Conservation (phyloP, 2,113 vertebrate genomes). For the Trematomus loennbergii region DNA sequence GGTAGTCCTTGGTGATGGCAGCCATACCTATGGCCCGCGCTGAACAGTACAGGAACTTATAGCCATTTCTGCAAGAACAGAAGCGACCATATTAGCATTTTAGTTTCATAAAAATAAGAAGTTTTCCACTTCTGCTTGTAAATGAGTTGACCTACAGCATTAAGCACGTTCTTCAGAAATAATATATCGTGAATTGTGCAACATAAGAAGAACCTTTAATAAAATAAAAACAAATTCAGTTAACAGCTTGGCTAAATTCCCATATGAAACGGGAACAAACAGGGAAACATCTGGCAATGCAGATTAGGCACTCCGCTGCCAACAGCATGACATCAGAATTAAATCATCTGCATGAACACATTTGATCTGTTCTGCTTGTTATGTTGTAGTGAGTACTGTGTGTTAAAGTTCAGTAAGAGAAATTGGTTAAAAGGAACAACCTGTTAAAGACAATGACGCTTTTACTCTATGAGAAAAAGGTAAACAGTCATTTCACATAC, state of each 20-base stretch:
- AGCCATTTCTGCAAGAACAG: conserved; percentile 88
- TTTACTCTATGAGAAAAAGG: no score
- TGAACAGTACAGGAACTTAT: conserved; percentile 97
- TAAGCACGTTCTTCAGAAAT: background rate
- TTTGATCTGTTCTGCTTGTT: background rate
- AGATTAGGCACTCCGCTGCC: conserved; percentile 12
- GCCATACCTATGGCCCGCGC: conserved; percentile 95
- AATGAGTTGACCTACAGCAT: background rate
- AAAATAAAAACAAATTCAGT: conserved; percentile 8
- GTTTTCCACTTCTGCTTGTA: conserved; percentile 4
- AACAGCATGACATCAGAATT: conserved; percentile 6
- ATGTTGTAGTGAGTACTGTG: background rate
- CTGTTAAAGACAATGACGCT: no score
- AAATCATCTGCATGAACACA: background rate
- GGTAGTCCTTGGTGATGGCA: conserved; percentile 92
- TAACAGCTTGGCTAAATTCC: conserved; percentile 8
- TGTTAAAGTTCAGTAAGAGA: background rate
- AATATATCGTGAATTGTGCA: background rate
- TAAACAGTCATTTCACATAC: conserved; percentile 73
- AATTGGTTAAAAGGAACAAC: background rate
- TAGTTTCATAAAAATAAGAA: background rate
- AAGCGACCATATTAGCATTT: background rate
- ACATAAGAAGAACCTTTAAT: conserved; percentile 3
- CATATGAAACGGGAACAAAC: background rate
- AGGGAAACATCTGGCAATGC: conserved; percentile 4